Evolutionary conservation across 2,113 vertebrate genomes (phyloP).

Genomic region (Lathamus discolor): DNA sequence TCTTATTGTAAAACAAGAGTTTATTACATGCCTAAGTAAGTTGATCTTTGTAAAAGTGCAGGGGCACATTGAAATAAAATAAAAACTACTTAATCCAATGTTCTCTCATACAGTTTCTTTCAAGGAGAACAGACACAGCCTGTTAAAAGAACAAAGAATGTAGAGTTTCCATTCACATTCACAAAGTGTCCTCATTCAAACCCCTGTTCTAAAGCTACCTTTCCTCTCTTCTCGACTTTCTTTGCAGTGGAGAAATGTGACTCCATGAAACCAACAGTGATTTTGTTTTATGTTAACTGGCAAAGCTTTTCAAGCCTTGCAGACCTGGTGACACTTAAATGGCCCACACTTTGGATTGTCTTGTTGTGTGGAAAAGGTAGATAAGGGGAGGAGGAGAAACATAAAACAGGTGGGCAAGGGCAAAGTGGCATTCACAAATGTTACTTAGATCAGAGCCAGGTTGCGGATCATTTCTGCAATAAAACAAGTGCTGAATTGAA

Average conservation of each 20-base stretch:
- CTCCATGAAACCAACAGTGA: conserved; percentile 80
- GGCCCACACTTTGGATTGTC: conserved; percentile 87
- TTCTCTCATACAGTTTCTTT: conserved; percentile 82
- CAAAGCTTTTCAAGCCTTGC: conserved; percentile 82
- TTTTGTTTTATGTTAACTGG: conserved; percentile 88
- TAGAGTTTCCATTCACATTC: conserved; percentile 91
- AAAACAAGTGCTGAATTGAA: conserved; percentile 72
- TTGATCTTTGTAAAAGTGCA: conserved; percentile 87
- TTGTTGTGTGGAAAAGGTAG: conserved; percentile 86
- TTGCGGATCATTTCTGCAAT: conserved; percentile 48
- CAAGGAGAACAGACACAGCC: conserved; percentile 92
- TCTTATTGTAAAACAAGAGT: conserved; percentile 84
- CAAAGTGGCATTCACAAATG: conserved; percentile 82
- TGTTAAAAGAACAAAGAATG: conserved; percentile 98
- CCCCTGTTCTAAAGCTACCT: conserved; percentile 86
- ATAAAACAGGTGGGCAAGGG: conserved; percentile 84
- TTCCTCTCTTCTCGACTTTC: conserved; percentile 88
- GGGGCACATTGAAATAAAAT: conserved; percentile 87
- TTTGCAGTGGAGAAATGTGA: conserved; percentile 85
- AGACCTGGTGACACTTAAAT: conserved; percentile 88
- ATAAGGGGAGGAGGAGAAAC: conserved; percentile 86
- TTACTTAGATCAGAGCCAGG: conserved; percentile 76
- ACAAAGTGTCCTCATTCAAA: conserved; percentile 97
- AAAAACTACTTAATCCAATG: conserved; percentile 92
- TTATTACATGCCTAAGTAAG: conserved; percentile 87